These are phyloP conservation scores for Resseliella maxima DNA, from an alignment of 2,888 invertebrate genomes.

Conservation along the genomic window DNA sequence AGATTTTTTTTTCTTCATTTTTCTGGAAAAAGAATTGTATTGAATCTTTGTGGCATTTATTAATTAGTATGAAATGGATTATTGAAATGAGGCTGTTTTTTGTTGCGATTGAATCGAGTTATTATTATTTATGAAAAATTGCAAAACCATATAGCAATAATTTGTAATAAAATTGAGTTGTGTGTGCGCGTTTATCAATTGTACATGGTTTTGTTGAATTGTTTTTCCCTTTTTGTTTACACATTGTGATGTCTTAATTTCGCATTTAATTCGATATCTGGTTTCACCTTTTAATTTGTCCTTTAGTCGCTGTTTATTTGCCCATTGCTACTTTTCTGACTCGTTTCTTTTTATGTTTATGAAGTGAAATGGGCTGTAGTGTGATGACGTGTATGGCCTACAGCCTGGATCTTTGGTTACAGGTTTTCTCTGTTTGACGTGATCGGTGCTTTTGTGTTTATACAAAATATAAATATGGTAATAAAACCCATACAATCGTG, in stretches of 20 bases:
- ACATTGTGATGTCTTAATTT: constrained; percentile 1
- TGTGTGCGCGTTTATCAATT: background rate
- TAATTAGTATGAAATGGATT: no score
- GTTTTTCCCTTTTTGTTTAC: background rate
- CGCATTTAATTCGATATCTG: background rate
- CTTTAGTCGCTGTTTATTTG: constrained; percentile 1
- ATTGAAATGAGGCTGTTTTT: no score
- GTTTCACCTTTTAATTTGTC: background rate
- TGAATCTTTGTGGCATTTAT: no score
- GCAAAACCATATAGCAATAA: no score
- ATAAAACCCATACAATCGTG: background rate
- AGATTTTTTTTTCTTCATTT: background rate
- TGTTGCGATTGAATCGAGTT: no score
- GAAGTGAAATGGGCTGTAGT: background rate
- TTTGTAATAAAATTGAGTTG: background rate
- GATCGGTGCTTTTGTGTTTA: background rate
- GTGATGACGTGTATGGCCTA: background rate
- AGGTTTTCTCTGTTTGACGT: background rate
- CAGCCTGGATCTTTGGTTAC: background rate
- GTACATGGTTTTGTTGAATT: background rate
- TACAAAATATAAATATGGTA: background rate
- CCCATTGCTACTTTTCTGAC: background rate
- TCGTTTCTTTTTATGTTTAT: background rate
- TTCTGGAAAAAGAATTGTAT: no score
- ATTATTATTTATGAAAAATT: no score